Evolutionary conservation across 2,797 vertebrate genomes (phyloP).

Genomic region (Gallinago solitaria): DNA sequence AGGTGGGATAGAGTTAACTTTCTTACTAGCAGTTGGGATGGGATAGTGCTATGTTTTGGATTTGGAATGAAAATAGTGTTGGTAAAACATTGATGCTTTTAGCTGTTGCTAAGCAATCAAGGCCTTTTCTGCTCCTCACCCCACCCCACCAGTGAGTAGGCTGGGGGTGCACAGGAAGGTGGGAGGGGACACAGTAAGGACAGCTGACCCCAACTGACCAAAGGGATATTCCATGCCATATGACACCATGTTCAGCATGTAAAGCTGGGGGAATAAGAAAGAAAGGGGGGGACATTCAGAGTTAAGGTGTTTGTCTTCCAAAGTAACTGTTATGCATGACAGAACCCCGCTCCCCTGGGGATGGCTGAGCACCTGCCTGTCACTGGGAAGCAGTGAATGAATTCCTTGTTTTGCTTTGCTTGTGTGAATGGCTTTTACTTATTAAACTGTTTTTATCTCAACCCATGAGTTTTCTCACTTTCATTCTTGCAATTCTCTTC

Average conservation of each 20-base stretch:
- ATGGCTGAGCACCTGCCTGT: not conserved
- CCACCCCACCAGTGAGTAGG: not conserved
- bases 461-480: not conserved
- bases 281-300: not conserved
- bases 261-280: not conserved
- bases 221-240: not conserved
- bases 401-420: not conserved
- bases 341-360: not conserved
- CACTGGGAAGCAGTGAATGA: not conserved
- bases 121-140: not conserved
- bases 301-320: not conserved
- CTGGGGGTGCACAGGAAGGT: not conserved
- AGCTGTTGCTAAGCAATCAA: not conserved
- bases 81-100: not conserved
- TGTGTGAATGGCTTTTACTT: not conserved
- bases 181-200: not conserved
- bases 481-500: not conserved
- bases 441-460: not conserved
- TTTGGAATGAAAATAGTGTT: not conserved
- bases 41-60: not conserved
- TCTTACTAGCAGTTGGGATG: not conserved
- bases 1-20: not conserved
- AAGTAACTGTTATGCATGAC: not conserved
- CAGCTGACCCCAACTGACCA: not conserved
- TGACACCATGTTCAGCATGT: not conserved